phyloP scores from a whole-genome alignment of 2,888 invertebrate genomes.

The Tridacna crocea region DNA sequence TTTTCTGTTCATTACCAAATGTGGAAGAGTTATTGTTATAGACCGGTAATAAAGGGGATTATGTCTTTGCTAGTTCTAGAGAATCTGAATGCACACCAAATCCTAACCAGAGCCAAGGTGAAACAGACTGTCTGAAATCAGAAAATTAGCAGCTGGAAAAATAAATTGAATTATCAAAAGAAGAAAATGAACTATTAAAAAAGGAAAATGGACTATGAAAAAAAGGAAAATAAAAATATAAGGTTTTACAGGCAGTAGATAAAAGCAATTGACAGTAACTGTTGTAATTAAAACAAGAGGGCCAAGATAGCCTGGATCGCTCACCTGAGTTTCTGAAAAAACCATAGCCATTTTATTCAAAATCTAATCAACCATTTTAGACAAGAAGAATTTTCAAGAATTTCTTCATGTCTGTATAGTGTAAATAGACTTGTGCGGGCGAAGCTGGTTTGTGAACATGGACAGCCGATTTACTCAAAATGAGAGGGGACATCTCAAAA shows the following conservation, averaged over 20 bases:
- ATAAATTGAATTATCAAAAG: conserved; percentile 12
- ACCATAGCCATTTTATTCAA: too few species aligned
- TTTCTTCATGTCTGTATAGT: too few species aligned
- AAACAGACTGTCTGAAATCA: not conserved
- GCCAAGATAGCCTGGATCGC: too few species aligned
- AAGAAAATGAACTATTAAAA: conserved; percentile 12
- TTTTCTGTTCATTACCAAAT: not conserved
- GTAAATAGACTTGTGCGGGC: too few species aligned
- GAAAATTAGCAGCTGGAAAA: not conserved
- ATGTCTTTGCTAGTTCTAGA: conserved; percentile 12
- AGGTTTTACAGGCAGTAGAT: not conserved
- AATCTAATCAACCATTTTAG: too few species aligned
- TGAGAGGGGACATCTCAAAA: too few species aligned
- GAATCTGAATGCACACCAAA: not conserved
- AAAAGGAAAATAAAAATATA: not conserved
- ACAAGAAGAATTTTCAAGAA: too few species aligned
- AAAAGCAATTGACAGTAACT: too few species aligned
- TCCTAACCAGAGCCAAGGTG: not conserved
- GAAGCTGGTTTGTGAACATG: too few species aligned
- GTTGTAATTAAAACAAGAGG: too few species aligned
- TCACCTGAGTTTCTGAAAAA: too few species aligned
- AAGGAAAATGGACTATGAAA: not conserved
- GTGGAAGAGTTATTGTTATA: conserved; percentile 16
- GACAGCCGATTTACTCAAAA: too few species aligned
- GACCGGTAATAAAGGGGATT: conserved; percentile 26